Percentiles rank a stretch among this genome's conserved stretches.
These are phyloP conservation scores for Myodes glareolus DNA, from an alignment of 2,113 vertebrate genomes.

Conservation along the genomic window DNA sequence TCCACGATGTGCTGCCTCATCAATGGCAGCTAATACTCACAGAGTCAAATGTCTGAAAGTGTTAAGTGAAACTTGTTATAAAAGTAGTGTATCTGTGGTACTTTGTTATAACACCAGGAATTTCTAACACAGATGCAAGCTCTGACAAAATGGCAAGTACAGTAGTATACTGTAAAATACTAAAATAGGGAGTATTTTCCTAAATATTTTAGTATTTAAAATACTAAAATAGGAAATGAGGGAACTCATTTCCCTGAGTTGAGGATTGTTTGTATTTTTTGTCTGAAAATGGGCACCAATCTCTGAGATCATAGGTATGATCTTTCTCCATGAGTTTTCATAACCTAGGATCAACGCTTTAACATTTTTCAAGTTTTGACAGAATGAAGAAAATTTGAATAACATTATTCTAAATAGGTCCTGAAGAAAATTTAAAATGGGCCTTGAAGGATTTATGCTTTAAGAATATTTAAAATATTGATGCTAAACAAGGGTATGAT, in stretches of 20 bases:
- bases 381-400: neutral
- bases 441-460: too few relatives aligned
- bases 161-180: neutral
- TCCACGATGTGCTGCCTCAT: neutral
- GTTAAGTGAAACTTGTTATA: neutral
- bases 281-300: neutral
- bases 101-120: neutral
- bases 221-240: neutral
- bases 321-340: neutral
- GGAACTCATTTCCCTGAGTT: neutral
- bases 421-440: conserved; percentile 1
- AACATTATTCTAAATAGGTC: neutral
- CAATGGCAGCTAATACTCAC: neutral
- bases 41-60: neutral
- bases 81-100: neutral
- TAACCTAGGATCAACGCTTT: neutral
- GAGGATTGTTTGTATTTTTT: neutral
- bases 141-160: neutral
- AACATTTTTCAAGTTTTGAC: neutral
- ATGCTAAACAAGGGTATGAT: neutral
- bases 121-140: neutral
- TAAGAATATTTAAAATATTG: neutral
- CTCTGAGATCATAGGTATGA: neutral
- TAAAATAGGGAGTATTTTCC: neutral
- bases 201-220: too few relatives aligned